Conservation (phyloP, 2,888 invertebrate species). For the Itoplectis maculator region DNA sequence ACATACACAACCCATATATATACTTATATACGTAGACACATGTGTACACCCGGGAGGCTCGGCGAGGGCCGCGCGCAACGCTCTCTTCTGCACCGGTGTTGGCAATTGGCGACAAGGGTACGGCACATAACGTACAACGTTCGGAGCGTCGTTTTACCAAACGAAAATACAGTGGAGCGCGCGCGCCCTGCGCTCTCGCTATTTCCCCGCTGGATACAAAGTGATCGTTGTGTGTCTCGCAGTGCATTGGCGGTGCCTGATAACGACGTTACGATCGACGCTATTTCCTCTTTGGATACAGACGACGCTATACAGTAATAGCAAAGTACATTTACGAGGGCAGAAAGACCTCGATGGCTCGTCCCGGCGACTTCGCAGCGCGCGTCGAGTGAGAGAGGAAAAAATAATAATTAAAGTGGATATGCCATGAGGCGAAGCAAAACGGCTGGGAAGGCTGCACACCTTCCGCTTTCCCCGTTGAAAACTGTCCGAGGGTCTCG, state of each 20-base stretch:
- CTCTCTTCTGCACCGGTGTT: slow-evolving; percentile 31
- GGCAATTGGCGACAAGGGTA: slow-evolving; percentile 33
- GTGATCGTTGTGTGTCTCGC: background rate
- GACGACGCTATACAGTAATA: background rate
- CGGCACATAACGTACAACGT: slow-evolving; percentile 6
- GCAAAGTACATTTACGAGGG: background rate
- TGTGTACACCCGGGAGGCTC: slow-evolving; percentile 60
- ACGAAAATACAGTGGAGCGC: slow-evolving; percentile 28
- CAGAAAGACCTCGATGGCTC: background rate
- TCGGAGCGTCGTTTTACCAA: background rate
- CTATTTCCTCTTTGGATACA: slow-evolving; percentile 11
- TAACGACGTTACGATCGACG: slow-evolving; percentile 29
- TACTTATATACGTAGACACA: slow-evolving; percentile 37
- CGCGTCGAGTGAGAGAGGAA: background rate
- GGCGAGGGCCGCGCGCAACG: slow-evolving; percentile 46
- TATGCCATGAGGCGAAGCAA: background rate
- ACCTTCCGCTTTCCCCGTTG: background rate
- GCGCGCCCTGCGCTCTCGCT: slow-evolving; percentile 1
- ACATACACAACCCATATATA: slow-evolving; percentile 45
- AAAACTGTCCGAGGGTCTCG: background rate
- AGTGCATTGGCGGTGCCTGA: background rate
- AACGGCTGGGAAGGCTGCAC: background rate
- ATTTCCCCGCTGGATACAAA: slow-evolving; percentile 16
- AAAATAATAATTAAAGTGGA: slow-evolving; percentile 1
- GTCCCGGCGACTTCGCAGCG: too few relatives aligned